Evolutionary conservation across 2,888 invertebrate species (phyloP), one percentile per base, ranked within the genome.

Genomic region (Heliconius sara): DNA sequence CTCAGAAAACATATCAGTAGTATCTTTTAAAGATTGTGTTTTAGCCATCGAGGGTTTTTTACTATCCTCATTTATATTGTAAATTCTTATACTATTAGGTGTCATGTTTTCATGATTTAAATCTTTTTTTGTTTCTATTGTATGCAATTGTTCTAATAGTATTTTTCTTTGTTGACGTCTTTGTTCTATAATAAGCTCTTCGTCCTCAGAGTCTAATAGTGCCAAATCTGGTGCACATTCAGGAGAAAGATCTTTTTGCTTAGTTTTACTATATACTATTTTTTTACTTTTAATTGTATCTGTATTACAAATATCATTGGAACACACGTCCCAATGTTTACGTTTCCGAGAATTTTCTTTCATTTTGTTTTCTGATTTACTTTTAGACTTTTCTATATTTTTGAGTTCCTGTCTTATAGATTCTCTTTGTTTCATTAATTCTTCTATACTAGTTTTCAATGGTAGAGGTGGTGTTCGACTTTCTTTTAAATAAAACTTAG

Each of bases 1-100:
- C 89, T 99, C 98, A 79, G 99, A 98, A 95, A 99, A 98, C 98
- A 98, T 98, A 89, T 98, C 98, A 96, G 97, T 97, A 30, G 87
- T 96, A 96, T 84, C 96, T 95, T 88, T 88, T 25, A 79, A 71
- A 75, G 80, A 78, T 52, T 82, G 82, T 47, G 93, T 91, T 86
- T 96, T 96, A 10, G 39, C 47, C 30, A n/a, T 68, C 25, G 30
- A 52, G 34, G 76, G 13, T 57, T 63, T 67, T 13, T 81, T 79
- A 66, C 47, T 70, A 43, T 67, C 66, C 63, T 88, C 85, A 81
- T 85, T 82, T 72, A 88, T 79, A 52, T 39, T 71, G 77, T 70
- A 6, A 43, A 25, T 43, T 25, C 16, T 70, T 16, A 86, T 85
- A 80, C 85, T 86, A 34, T 82, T 68, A 52, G 65, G 47, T 77